Evolutionary conservation across 2,797 vertebrate genomes (phyloP).

Genomic region (Bovichtus variegatus): DNA sequence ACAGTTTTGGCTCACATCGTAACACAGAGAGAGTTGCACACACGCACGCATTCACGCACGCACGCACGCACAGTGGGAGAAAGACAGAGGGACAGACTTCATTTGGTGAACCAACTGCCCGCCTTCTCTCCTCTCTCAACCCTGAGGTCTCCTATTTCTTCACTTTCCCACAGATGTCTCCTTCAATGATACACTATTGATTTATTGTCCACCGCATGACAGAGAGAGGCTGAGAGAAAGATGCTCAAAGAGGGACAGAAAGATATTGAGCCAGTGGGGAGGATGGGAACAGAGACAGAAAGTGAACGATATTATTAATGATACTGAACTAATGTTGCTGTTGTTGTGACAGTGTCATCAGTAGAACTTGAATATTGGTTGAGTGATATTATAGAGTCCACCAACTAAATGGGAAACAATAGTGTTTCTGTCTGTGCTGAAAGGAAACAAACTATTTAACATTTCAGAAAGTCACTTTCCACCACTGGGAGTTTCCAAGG

Average conservation of each 20-base stretch:
- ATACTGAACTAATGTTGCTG: conserved; percentile 15
- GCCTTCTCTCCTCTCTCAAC: conserved; percentile 41
- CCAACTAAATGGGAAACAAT: neutral
- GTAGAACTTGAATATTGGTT: conserved; percentile 7
- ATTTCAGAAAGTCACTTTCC: conserved; percentile 32
- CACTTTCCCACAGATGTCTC: conserved; percentile 74
- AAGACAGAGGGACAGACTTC: conserved; percentile 51
- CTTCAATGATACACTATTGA: conserved; percentile 74
- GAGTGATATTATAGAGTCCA: conserved; percentile 1
- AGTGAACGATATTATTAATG: conserved; percentile 65
- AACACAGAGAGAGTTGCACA: neutral
- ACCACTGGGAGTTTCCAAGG: conserved; percentile 41
- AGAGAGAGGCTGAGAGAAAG: conserved; percentile 36
- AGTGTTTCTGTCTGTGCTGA: neutral
- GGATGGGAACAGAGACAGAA: conserved; percentile 15
- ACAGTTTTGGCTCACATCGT: neutral
- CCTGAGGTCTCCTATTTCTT: conserved; percentile 65
- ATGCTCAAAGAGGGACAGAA: conserved; percentile 45
- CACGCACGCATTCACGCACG: neutral
- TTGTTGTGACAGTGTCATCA: conserved; percentile 37
- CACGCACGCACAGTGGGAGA: conserved; percentile 16
- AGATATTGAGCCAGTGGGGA: conserved; percentile 40
- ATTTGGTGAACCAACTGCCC: conserved; percentile 48
- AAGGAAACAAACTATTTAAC: conserved; percentile 5
- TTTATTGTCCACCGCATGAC: conserved; percentile 72